A percentile compares a stretch with the other conserved stretches of the same genome.
phyloP scores from a whole-genome alignment of 2,113 vertebrate species.

The Phoenicopterus ruber region DNA sequence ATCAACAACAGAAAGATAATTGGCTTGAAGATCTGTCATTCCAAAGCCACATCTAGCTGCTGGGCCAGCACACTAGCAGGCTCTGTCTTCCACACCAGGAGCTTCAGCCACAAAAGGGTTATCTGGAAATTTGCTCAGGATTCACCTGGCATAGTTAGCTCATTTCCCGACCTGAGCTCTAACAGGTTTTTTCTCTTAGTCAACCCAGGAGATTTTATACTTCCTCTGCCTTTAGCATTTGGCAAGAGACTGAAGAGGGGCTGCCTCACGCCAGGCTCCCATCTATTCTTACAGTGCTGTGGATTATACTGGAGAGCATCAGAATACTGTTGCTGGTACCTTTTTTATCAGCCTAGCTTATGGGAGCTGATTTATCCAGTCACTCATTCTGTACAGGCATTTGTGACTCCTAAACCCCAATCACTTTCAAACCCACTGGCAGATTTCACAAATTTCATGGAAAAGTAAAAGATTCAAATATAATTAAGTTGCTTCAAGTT shows the following conservation, averaged over 20 bases:
- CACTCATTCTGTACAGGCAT: neutral
- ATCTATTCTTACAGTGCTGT: neutral
- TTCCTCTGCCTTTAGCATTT: neutral
- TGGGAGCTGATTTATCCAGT: neutral
- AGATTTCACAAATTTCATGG: neutral
- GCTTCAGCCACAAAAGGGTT: neutral
- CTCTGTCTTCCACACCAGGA: neutral
- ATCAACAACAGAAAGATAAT: no score
- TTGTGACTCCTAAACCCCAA: neutral
- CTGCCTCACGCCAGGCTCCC: accelerated
- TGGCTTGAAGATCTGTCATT: neutral
- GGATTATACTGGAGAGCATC: neutral
- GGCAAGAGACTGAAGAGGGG: neutral
- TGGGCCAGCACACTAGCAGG: neutral
- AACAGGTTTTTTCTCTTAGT: neutral
- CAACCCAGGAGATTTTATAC: neutral
- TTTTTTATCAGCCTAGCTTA: neutral
- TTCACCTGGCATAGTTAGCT: neutral
- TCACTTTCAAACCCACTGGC: neutral
- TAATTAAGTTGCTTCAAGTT: neutral
- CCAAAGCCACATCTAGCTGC: neutral
- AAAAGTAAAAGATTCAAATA: neutral
- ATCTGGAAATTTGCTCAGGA: neutral
- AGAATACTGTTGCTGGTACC: neutral
- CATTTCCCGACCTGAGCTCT: neutral